Conservation (phyloP, 2,797 vertebrate genomes). For the Adelosebastes latens region DNA sequence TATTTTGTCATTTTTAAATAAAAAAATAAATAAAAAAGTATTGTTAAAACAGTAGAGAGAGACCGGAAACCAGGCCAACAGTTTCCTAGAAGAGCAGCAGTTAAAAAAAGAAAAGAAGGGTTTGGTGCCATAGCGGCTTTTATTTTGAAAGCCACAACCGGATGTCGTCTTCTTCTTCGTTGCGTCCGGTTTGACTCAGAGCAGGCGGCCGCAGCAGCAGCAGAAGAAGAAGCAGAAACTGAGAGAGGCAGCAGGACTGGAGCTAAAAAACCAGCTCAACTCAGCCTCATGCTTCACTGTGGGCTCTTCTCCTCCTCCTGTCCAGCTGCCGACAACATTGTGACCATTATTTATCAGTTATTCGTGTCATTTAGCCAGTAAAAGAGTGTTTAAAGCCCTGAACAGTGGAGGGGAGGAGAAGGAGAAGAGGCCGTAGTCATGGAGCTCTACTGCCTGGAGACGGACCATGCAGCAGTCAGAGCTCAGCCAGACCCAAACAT, state of each 20-base stretch:
- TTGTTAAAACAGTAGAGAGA: background rate
- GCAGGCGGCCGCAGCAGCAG: background rate
- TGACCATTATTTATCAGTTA: slow-evolving; percentile 69
- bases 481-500: slow-evolving; percentile 90
- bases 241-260: slow-evolving; percentile 77
- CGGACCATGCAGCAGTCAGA: slow-evolving; percentile 82
- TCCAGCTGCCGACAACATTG: slow-evolving; percentile 37
- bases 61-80: background rate
- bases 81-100: background rate
- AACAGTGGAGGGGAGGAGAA: slow-evolving; percentile 37
- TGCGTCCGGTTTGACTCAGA: background rate
- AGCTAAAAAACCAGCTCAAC: slow-evolving; percentile 47
- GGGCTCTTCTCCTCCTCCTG: slow-evolving; percentile 66
- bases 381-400: background rate
- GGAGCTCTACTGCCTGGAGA: slow-evolving; percentile 87
- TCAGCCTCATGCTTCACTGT: slow-evolving; percentile 80
- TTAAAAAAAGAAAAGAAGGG: background rate
- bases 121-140: background rate
- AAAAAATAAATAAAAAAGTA: no score
- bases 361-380: slow-evolving; percentile 27
- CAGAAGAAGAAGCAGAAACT: slow-evolving; percentile 55
- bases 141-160: slow-evolving; percentile 31
- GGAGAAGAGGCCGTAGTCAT: slow-evolving; percentile 67
- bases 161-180: background rate
- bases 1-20: no score